A percentile compares a stretch with the other conserved stretches of the same genome.
Conservation (phyloP, 92 coral and sea anemone genomes). For the Porites rus region DNA sequence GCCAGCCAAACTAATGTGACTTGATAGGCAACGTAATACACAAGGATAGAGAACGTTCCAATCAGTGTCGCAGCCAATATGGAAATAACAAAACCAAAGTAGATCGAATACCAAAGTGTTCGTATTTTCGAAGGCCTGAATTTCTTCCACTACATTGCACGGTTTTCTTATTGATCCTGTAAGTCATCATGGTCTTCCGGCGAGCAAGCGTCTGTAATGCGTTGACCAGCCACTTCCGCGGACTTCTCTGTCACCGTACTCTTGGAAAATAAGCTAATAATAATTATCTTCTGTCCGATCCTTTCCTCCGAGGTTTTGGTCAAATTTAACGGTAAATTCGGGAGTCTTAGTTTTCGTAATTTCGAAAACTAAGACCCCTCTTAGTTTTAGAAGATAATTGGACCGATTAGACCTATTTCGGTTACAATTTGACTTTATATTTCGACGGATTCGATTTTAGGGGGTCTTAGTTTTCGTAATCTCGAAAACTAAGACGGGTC, state of each 20-base stretch:
- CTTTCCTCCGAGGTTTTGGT: no score
- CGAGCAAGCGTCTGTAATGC: not conserved
- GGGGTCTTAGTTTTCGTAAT: no score
- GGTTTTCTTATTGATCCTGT: not conserved
- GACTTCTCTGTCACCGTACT: not conserved
- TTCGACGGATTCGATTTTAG: no score
- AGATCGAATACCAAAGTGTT: constrained; percentile 2
- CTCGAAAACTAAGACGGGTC: no score
- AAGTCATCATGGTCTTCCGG: not conserved
- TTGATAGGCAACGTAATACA: not conserved
- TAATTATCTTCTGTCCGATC: no score
- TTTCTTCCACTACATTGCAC: constrained; percentile 33
- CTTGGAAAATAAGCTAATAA: no score
- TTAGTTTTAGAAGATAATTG: no score
- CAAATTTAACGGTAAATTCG: no score
- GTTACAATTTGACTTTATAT: no score
- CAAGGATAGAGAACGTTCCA: not conserved
- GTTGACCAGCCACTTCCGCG: not conserved
- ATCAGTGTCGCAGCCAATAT: not conserved
- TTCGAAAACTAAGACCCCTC: no score
- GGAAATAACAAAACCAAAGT: not conserved
- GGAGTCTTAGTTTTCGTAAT: no score
- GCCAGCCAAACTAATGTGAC: not conserved
- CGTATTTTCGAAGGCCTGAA: constrained; percentile 9
- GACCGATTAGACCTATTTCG: no score